Evolutionary conservation across 1,140 invertebrate species (phyloP).

Genomic region (Drosophila carrolli): DNA sequence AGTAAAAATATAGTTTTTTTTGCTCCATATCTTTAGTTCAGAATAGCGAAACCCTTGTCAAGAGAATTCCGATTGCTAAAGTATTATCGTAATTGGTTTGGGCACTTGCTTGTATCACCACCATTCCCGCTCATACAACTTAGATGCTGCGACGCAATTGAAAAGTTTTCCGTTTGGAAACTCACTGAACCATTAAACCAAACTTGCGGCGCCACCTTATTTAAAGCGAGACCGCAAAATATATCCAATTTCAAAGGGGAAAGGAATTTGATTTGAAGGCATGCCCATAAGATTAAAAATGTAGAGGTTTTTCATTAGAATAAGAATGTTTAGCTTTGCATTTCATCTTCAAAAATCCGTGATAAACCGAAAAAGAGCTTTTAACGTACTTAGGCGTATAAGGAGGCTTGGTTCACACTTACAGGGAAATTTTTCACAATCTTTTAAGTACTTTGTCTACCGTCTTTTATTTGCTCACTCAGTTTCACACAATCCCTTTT

Average conservation of each 20-base stretch:
- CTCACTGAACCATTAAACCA: constrained; percentile 53
- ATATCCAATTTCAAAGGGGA: constrained; percentile 63
- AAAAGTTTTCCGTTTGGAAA: constrained; percentile 56
- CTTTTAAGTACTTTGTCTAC: constrained; percentile 24
- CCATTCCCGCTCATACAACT: background rate
- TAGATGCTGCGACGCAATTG: constrained; percentile 58
- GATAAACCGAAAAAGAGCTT: constrained; percentile 30
- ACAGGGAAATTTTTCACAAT: constrained; percentile 9
- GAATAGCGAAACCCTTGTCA: background rate
- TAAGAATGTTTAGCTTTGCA: background rate
- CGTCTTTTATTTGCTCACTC: constrained; percentile 17
- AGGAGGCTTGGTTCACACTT: constrained; percentile 39
- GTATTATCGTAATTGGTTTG: constrained; percentile 13
- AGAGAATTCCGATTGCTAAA: background rate
- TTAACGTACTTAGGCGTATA: constrained; percentile 6
- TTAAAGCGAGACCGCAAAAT: constrained; percentile 41
- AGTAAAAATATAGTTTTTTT: no score
- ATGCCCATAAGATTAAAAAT: constrained; percentile 2
- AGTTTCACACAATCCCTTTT: constrained; percentile 34
- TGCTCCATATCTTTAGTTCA: background rate
- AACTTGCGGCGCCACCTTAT: constrained; percentile 56
- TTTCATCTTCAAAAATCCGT: constrained; percentile 10
- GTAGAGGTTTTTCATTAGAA: background rate
- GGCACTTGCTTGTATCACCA: background rate
- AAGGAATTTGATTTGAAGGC: constrained; percentile 20